A percentile compares a stretch with the other conserved stretches of the same genome.
Evolutionary conservation across 2,888 invertebrate species (phyloP).

Genomic region (Drosophila ezoana): DNA sequence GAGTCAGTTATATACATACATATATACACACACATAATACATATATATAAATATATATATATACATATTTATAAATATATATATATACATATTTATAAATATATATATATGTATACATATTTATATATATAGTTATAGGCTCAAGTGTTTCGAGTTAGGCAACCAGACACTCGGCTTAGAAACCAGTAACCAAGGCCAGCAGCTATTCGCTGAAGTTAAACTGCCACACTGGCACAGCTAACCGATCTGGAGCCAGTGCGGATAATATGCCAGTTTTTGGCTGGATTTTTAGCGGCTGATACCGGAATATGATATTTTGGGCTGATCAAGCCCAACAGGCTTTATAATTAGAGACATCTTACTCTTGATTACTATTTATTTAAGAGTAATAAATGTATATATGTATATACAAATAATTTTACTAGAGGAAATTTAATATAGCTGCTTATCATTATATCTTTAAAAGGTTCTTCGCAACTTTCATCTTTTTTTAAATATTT

Average conservation of each 20-base stretch:
- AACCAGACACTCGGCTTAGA: slow-evolving; percentile 56
- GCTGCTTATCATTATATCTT: too few species aligned
- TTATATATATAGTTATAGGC: slow-evolving; percentile 24
- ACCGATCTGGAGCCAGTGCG: slow-evolving; percentile 34
- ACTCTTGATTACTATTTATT: too few species aligned
- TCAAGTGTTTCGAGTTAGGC: slow-evolving; percentile 39
- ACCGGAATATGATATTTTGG: slow-evolving; percentile 13
- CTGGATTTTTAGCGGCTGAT: slow-evolving; percentile 17
- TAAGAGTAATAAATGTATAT: too few species aligned
- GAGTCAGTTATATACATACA: slow-evolving; percentile 11
- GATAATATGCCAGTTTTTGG: slow-evolving; percentile 32
- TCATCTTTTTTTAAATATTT: too few species aligned
- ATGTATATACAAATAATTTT: too few species aligned
- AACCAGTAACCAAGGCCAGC: slow-evolving; percentile 78
- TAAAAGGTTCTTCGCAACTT: too few species aligned
- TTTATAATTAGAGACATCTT: slow-evolving; percentile 2
- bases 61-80: slow-evolving; percentile 17
- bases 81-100: slow-evolving; percentile 19
- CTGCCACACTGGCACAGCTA: slow-evolving; percentile 44
- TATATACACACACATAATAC: slow-evolving; percentile 14
- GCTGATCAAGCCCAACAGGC: neutral
- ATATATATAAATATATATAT: slow-evolving; percentile 19
- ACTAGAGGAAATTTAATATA: too few species aligned
- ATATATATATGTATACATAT: slow-evolving; percentile 12
- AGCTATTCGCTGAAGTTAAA: slow-evolving; percentile 52